Evolutionary conservation across 1,140 invertebrate species (phyloP).

Genomic region (Anastatus disparis): DNA sequence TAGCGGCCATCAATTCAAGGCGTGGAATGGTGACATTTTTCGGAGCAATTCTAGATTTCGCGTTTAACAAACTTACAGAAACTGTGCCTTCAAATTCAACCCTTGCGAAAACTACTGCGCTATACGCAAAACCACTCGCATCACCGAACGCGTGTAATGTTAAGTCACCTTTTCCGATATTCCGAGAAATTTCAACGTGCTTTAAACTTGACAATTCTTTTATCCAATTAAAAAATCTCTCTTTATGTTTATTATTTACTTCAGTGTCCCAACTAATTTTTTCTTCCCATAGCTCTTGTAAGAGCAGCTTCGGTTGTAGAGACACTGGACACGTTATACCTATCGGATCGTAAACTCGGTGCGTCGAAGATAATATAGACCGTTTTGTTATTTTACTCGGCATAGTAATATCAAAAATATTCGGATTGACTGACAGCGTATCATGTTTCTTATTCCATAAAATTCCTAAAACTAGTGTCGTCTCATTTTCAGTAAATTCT

Average conservation of each 20-base stretch:
- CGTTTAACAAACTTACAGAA: not conserved
- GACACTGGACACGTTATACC: too few relatives aligned
- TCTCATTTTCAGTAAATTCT: not conserved
- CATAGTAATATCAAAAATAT: not conserved
- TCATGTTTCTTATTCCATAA: conserved; percentile 44
- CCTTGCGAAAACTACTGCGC: not conserved
- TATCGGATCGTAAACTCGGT: conserved; percentile 54
- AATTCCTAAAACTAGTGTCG: conserved; percentile 43
- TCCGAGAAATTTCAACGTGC: conserved; percentile 10
- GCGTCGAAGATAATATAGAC: conserved; percentile 43
- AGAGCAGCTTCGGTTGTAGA: too few relatives aligned
- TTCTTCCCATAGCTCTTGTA: conserved; percentile 47
- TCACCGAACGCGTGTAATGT: not conserved
- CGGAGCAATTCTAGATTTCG: not conserved
- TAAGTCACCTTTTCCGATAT: not conserved
- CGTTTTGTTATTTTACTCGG: conserved; percentile 36
- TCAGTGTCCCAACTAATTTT: conserved; percentile 49
- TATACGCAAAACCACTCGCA: too few relatives aligned
- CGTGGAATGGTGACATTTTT: too few relatives aligned
- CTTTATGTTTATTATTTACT: too few relatives aligned
- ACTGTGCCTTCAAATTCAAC: not conserved
- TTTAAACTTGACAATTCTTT: conserved; percentile 50
- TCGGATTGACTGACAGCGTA: conserved; percentile 28
- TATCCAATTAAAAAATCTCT: conserved; percentile 25
- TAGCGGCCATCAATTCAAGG: not conserved